Evolutionary conservation across 1,140 invertebrate species (phyloP).

Genomic region (Ladona fulva): DNA sequence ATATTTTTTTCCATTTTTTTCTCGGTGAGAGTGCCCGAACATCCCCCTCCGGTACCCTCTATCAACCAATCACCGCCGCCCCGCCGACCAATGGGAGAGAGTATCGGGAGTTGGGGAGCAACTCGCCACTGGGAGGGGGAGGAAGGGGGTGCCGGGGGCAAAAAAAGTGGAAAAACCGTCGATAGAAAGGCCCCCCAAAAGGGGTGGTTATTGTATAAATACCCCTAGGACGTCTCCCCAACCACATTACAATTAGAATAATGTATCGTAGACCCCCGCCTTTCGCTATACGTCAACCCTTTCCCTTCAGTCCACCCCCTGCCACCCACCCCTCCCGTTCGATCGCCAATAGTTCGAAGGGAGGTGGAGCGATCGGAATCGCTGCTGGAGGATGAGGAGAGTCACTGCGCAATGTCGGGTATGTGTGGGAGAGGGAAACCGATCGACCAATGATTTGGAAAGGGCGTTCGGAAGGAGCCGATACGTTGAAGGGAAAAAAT

Average conservation of each 20-base stretch:
- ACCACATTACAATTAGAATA: too few relatives aligned
- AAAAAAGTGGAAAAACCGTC: neutral
- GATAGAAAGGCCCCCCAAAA: too few relatives aligned
- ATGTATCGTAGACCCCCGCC: too few relatives aligned
- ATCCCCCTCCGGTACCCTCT: neutral
- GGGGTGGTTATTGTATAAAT: too few relatives aligned
- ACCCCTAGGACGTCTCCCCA: too few relatives aligned
- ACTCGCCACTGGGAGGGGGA: neutral
- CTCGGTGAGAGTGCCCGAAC: neutral
- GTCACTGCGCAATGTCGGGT: neutral
- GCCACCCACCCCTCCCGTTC: neutral
- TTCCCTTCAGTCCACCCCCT: neutral
- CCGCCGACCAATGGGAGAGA: neutral
- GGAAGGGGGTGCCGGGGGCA: neutral
- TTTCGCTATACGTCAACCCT: neutral
- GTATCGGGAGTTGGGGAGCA: neutral
- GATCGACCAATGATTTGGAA: conserved; percentile 5
- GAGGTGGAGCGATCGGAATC: neutral
- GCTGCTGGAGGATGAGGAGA: neutral
- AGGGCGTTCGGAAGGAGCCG: neutral
- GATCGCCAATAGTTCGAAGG: neutral
- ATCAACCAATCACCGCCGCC: neutral
- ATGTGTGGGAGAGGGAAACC: neutral
- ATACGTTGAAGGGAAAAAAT: neutral
- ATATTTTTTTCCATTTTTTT: neutral